Evolutionary conservation across 1,140 invertebrate genomes (phyloP).

Genomic region (Forficula auricularia): DNA sequence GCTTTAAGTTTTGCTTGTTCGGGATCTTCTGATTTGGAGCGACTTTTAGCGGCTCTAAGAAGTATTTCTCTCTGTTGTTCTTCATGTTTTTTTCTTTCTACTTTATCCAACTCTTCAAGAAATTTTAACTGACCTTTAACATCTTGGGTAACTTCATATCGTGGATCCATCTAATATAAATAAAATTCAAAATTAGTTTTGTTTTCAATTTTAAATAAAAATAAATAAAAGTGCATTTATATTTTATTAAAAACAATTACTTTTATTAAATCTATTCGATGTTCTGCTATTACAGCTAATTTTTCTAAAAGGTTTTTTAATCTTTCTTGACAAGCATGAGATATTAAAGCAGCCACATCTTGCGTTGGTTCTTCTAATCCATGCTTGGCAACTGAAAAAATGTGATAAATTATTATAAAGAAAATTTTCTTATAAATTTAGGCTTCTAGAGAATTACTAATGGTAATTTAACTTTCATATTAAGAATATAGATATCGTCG

Average conservation of each 20-base stretch:
- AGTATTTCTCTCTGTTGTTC: constrained; percentile 87
- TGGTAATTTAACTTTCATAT: not conserved
- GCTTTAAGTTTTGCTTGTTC: constrained; percentile 94
- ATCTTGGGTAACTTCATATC: constrained; percentile 81
- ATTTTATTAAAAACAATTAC: constrained; percentile 28
- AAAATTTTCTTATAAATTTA: not conserved
- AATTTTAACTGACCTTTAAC: constrained; percentile 86
- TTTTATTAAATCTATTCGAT: constrained; percentile 79
- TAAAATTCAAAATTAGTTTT: not conserved
- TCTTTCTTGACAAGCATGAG: constrained; percentile 87
- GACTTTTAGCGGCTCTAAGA: constrained; percentile 79
- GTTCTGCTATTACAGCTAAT: constrained; percentile 83
- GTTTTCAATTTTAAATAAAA: not conserved
- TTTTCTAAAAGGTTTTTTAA: constrained; percentile 85
- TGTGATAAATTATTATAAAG: not conserved
- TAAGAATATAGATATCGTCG: too few relatives aligned
- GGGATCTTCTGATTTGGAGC: constrained; percentile 91
- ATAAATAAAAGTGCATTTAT: not conserved
- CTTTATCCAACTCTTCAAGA: constrained; percentile 82
- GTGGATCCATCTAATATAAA: constrained; percentile 48
- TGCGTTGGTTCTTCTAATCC: constrained; percentile 71
- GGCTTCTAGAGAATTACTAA: not conserved
- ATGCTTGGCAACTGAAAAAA: constrained; percentile 43
- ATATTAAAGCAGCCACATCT: constrained; percentile 79
- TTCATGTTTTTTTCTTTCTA: constrained; percentile 84